Evolutionary conservation across 2,888 invertebrate genomes (phyloP).

Genomic region (Thera britannica): DNA sequence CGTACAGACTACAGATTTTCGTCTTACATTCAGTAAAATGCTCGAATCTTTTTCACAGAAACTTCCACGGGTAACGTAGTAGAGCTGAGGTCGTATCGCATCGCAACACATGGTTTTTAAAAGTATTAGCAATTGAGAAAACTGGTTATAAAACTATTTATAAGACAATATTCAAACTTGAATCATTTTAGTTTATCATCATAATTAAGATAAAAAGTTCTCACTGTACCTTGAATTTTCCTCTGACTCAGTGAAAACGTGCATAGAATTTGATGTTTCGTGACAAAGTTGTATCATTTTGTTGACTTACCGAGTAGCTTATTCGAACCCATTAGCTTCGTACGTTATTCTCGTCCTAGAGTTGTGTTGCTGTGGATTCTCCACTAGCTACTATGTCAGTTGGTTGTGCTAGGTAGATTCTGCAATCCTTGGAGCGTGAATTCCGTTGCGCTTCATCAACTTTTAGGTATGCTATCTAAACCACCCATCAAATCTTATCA

Average conservation of each 20-base stretch:
- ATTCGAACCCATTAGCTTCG: no score
- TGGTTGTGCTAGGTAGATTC: slow-evolving; percentile 22
- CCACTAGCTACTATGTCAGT: not conserved
- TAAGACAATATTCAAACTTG: no score
- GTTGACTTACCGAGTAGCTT: no score
- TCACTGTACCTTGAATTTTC: no score
- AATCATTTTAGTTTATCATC: no score
- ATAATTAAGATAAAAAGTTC: no score
- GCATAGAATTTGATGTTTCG: no score
- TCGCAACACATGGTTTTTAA: not conserved
- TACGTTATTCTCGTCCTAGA: not conserved
- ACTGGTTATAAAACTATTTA: no score
- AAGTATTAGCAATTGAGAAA: not conserved
- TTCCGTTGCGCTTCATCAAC: slow-evolving; percentile 74
- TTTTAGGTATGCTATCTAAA: slow-evolving; percentile 73
- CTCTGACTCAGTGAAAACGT: no score
- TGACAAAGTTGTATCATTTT: no score
- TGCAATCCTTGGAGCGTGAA: slow-evolving; percentile 78
- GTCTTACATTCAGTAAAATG: slow-evolving; percentile 22
- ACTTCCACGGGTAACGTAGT: slow-evolving; percentile 18
- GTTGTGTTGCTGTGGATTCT: not conserved
- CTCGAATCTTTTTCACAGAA: slow-evolving; percentile 41
- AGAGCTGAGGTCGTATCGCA: slow-evolving; percentile 3
- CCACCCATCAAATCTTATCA: slow-evolving; percentile 64
- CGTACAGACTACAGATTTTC: slow-evolving; percentile 29